Conservation (phyloP, 2,797 vertebrate species). For the Anguilla obscura region DNA sequence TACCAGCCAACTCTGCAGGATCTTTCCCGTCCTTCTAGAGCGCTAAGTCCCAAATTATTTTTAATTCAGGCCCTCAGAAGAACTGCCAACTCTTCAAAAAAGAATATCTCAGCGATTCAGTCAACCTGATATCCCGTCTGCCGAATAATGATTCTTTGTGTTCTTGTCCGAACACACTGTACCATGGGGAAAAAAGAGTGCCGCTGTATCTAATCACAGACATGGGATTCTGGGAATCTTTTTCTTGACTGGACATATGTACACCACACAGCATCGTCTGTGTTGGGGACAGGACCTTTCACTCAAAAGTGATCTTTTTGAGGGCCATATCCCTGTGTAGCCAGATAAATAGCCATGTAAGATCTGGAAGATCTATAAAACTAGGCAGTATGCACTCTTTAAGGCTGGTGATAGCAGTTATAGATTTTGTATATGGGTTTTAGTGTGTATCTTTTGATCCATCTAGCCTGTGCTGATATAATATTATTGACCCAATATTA, state of each 20-base stretch:
- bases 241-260: slow-evolving; percentile 32
- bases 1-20: slow-evolving; percentile 60
- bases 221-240: slow-evolving; percentile 45
- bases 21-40: slow-evolving; percentile 53
- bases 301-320: neutral
- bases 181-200: slow-evolving; percentile 45
- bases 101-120: slow-evolving; percentile 53
- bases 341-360: neutral
- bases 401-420: neutral
- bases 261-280: neutral
- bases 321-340: neutral
- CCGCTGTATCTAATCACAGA: slow-evolving; percentile 40
- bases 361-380: neutral
- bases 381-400: neutral
- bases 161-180: slow-evolving; percentile 40
- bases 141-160: slow-evolving; percentile 43
- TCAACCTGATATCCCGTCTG: slow-evolving; percentile 50
- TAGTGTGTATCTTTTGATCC: neutral
- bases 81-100: slow-evolving; percentile 55
- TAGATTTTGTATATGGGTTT: too few species aligned
- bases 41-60: slow-evolving; percentile 53
- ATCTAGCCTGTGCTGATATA: neutral
- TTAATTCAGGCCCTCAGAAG: slow-evolving; percentile 55
- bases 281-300: neutral
- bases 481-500: neutral